phyloP scores from a whole-genome alignment of 2,797 vertebrate genomes.

The Odontamblyopus rebecca region DNA sequence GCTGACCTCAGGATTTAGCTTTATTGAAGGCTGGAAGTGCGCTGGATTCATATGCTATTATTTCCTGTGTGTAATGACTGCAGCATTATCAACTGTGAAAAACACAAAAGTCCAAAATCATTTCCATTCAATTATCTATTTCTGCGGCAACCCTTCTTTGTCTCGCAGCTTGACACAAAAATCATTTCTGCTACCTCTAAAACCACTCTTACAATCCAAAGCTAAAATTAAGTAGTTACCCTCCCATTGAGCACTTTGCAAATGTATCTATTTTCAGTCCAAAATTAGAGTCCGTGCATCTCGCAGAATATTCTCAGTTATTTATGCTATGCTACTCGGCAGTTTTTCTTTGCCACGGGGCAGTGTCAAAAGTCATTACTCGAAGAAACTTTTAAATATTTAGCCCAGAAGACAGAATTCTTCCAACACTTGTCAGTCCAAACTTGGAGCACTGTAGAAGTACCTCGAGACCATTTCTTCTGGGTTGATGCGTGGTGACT shows the following conservation, averaged over 20 bases:
- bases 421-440: not conserved
- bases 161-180: not conserved
- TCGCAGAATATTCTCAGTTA: not conserved
- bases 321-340: not conserved
- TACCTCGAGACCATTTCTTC: not conserved
- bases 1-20: too few species aligned
- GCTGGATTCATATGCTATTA: not conserved
- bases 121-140: not conserved
- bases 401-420: not conserved
- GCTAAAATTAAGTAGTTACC: not conserved
- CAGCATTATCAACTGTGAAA: not conserved
- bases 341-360: slow-evolving; percentile 1
- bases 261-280: not conserved
- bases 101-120: not conserved
- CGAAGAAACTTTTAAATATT: not conserved
- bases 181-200: not conserved
- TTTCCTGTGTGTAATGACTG: slow-evolving; percentile 3
- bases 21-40: too few species aligned
- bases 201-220: not conserved
- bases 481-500: too few species aligned
- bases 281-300: not conserved
- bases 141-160: not conserved
- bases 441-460: not conserved
- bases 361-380: not conserved
- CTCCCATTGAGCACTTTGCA: not conserved